Evolutionary conservation across 2,797 vertebrate species (phyloP).

Genomic region (Labeo calbasu): DNA sequence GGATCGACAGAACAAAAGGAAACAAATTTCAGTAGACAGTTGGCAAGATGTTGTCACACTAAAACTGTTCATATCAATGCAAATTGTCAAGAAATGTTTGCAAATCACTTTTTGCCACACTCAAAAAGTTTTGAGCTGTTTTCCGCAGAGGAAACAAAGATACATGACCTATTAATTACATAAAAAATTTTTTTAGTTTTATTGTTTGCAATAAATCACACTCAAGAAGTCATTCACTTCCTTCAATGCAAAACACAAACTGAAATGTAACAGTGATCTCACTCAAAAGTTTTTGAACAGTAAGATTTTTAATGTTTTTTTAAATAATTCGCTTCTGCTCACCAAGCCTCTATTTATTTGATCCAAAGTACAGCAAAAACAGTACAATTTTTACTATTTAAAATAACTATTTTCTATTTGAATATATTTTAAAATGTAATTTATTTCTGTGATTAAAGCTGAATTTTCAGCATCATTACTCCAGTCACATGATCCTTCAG

Average conservation of each 20-base stretch:
- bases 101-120: too few relatives aligned
- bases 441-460: too few relatives aligned
- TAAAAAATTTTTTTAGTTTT: not conserved
- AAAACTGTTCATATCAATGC: slow-evolving; percentile 2
- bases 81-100: not conserved
- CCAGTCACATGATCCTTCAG: too few relatives aligned
- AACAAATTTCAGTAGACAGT: not conserved
- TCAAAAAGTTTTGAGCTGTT: too few relatives aligned
- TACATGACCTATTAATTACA: not conserved
- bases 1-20: not conserved
- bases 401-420: too few relatives aligned
- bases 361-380: too few relatives aligned
- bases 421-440: too few relatives aligned
- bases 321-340: too few relatives aligned
- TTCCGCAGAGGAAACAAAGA: not conserved
- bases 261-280: not conserved
- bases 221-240: not conserved
- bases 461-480: too few relatives aligned
- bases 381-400: too few relatives aligned
- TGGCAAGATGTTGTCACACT: not conserved
- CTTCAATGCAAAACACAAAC: slow-evolving; percentile 1
- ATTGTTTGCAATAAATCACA: not conserved
- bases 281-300: not conserved
- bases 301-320: not conserved
- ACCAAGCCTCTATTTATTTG: not conserved